These are phyloP conservation scores for Eulemur macaco DNA, from an alignment of 2,113 vertebrate species.

Conservation along the genomic window DNA sequence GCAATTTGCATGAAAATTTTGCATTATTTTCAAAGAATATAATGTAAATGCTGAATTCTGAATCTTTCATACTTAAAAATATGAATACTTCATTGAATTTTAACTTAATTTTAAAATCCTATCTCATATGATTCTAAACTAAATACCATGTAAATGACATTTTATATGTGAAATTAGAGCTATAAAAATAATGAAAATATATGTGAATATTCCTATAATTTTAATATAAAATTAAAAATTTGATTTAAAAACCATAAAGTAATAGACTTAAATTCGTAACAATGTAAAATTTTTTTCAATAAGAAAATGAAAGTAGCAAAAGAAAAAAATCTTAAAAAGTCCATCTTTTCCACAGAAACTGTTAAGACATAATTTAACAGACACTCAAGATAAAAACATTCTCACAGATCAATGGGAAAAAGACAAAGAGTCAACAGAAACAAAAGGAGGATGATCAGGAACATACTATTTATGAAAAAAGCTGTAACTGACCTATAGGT, in stretches of 20 bases:
- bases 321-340: neutral
- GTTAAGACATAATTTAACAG: neutral
- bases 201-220: neutral
- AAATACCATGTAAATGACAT: neutral
- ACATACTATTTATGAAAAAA: neutral
- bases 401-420: neutral
- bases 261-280: neutral
- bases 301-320: neutral
- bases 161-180: neutral
- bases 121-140: neutral
- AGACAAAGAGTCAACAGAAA: neutral
- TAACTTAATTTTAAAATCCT: neutral
- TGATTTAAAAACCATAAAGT: neutral
- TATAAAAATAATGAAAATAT: neutral
- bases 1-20: neutral
- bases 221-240: constrained; percentile 14
- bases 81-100: neutral
- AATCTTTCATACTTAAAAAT: neutral
- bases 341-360: neutral
- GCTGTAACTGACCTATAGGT: neutral
- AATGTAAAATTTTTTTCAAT: neutral
- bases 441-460: neutral
- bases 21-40: neutral
- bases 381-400: neutral
- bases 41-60: neutral